Percentiles rank a stretch among this genome's conserved stretches.
These are phyloP conservation scores for Scaptomyza reducta DNA, from an alignment of 2,888 invertebrate genomes.

Conservation along the genomic window DNA sequence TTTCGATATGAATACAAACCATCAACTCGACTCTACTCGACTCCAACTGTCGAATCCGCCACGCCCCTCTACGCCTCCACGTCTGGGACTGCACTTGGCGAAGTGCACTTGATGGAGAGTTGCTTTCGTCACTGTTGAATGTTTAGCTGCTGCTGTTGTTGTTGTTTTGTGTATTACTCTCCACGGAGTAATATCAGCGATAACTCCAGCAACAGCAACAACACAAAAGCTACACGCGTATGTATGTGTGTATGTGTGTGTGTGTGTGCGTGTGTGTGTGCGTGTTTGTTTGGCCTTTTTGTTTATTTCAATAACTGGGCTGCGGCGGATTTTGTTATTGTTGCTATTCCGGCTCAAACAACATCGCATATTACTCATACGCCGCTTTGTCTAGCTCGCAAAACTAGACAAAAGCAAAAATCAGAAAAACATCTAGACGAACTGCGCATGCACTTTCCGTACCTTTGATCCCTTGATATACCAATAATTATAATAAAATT, in stretches of 20 bases:
- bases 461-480: too few relatives aligned
- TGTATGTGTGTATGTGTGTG: conserved; percentile 5
- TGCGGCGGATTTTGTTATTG: conserved; percentile 23
- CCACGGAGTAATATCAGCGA: conserved; percentile 76
- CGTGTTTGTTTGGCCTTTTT: conserved; percentile 60
- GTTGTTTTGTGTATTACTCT: conserved; percentile 59
- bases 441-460: conserved; percentile 7
- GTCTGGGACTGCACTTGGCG: conserved; percentile 41
- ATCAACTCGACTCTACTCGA: too few relatives aligned
- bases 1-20: conserved; percentile 51
- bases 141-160: conserved; percentile 25
- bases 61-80: too few relatives aligned
- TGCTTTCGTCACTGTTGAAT: conserved; percentile 5
- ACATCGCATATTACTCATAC: conserved; percentile 66
- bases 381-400: conserved; percentile 57
- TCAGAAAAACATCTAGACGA: conserved; percentile 10
- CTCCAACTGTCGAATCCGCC: too few relatives aligned
- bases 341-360: background rate
- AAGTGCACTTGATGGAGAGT: conserved; percentile 49
- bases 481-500: too few relatives aligned
- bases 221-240: conserved; percentile 32
- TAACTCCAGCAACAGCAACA: conserved; percentile 61
- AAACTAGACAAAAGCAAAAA: conserved; percentile 7
- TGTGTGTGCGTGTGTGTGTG: too few relatives aligned
- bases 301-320: conserved; percentile 78